Evolutionary conservation across 2,797 vertebrate genomes (phyloP).

Genomic region (Enteromius radiatus): DNA sequence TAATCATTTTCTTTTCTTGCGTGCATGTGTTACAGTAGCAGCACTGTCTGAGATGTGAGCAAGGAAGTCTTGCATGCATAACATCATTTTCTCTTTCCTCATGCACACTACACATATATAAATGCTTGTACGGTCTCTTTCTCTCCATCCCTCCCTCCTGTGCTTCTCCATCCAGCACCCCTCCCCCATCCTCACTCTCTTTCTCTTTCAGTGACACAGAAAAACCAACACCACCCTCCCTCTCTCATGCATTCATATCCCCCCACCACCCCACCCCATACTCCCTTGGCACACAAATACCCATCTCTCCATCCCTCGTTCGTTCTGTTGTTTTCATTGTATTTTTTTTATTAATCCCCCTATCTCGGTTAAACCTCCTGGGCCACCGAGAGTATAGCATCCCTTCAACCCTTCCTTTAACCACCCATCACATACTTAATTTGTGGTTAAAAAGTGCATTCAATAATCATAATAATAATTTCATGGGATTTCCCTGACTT

Average conservation of each 20-base stretch:
- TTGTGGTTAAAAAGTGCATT: neutral
- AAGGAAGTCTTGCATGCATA: conserved; percentile 73
- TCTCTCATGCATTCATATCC: conserved; percentile 58
- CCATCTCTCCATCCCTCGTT: conserved; percentile 47
- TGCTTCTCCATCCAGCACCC: conserved; percentile 64
- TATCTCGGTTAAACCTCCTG: conserved; percentile 51
- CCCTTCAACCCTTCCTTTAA: conserved; percentile 45
- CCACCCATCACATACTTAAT: neutral
- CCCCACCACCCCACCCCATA: conserved; percentile 2
- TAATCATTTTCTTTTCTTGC: neutral
- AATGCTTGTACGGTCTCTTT: conserved; percentile 69
- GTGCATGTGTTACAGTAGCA: conserved; percentile 16
- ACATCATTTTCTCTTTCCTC: conserved; percentile 66
- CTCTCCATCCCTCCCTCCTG: conserved; percentile 43
- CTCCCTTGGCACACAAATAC: conserved; percentile 46
- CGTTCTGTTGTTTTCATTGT: conserved; percentile 57
- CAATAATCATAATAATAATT: neutral
- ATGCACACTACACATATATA: conserved; percentile 59
- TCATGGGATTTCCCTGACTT: neutral
- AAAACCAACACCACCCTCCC: conserved; percentile 73
- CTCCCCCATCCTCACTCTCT: conserved; percentile 74
- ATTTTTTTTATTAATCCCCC: conserved; percentile 51
- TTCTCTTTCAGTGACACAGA: conserved; percentile 81
- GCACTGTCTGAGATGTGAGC: conserved; percentile 44
- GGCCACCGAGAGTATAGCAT: conserved; percentile 23